Base-by-base conservation (phyloP, 2,113 vertebrate species). In the Ivindomyrus marchei region DNA sequence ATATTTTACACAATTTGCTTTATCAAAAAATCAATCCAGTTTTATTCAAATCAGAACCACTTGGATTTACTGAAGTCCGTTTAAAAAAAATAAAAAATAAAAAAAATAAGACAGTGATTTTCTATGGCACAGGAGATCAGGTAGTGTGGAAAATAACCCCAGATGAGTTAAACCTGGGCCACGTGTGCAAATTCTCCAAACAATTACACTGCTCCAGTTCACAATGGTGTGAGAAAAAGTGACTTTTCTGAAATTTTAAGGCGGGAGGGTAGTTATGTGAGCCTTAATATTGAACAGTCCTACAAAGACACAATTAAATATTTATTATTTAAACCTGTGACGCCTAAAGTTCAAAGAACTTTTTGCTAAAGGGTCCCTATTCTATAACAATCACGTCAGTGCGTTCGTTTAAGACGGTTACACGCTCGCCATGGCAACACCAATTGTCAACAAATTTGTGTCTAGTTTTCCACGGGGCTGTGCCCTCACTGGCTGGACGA, bases 21-120 rank as follows among this genome's bases (percentile, higher is more conserved):
- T 56, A 90, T 88, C 70, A 90, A 53, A 91, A 90, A 84, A 56
- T 87, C 91, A 88, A 92, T 95, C 94, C 92, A 94, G 94, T 94
- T 94, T 85, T 91, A 90, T 92, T 94, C 91, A 93, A 91, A 89
- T 80, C 85, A 90, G 50, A 74, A 83, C 92, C 90, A 50, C 47
- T 58, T 56, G 87, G 39, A 45, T 88, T 31, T 52, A 88, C 31
- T 52, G 49, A 39, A 50, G 19, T 56, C 27, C n/a, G 7, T 19
- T 19, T 39, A 39, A 13, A 88, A 74, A 39, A 8, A n/a, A 74
- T 1, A 27, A 3, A 13, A 13, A 31, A 31, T 17, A n/a, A 74
- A 70, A 45, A 77, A 46, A 89, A 21, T 9, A 42, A 84, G 42
- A 46, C 42, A 85, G 39, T 85, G 42, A 45, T 42, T 46, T 85